Base-by-base conservation (phyloP, 2,797 vertebrate genomes). In the Sciurus carolinensis region DNA sequence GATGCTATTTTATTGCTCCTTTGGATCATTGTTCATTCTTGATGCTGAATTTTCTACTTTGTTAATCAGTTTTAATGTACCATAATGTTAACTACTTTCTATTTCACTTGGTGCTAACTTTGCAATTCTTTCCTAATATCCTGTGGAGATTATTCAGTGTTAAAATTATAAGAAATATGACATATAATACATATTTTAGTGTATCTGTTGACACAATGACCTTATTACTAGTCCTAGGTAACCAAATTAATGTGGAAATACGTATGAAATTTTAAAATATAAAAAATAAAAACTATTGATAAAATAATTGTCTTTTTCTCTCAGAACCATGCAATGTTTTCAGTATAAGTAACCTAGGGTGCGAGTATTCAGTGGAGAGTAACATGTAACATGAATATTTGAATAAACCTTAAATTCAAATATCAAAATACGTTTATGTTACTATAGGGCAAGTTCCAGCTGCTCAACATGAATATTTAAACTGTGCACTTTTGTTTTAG, bases 391-490 rank as follows among this genome's bases (percentile, higher is more conserved):
- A 73, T 82, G 54, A 91, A 69, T 42, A 66, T 15, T 64, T 75
- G 62, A 59, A 22, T 91, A 87, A 95, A 90, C 82, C 83, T 57
- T 90, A 87, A 42, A 93, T 85, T 76, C 18, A 80, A 94, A 83
- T 90, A 83, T 79, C 17, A 77, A 90, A 87, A 67, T 42, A 89
- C 72, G 10, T 93, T 89, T 89, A 44, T 76, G 71, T 88, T 87
- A 81, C 67, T 54, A 59, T 76, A 91, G 69, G 47, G 39, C 36
- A 95, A 93, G 44, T 66, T 90, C 5, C 73, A 88, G n/a, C 33
- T 90, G 12, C 59, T 91, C 3, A 39, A 52, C 72, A 90, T 92
- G 71, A 14, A 92, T 66, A 80, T 64, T 36, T 94, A 80, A 89
- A 90, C 62, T 92, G 75, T 52, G 13, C 18, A 87, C 62, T 84